Evolutionary conservation across 2,797 vertebrate genomes (phyloP).

Genomic region (Echeneis naucrates): DNA sequence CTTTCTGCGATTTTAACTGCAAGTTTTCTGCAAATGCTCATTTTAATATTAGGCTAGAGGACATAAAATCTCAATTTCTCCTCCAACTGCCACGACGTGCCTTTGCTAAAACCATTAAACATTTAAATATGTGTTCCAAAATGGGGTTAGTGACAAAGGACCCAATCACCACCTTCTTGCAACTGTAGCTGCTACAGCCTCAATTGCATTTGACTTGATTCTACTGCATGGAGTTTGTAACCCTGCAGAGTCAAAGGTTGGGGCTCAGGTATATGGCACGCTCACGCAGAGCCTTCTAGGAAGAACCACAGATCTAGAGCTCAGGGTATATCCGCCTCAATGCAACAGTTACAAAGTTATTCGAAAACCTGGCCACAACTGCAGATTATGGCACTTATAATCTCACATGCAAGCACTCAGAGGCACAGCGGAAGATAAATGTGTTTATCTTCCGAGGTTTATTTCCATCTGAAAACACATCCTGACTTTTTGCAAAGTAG

Average conservation of each 20-base stretch:
- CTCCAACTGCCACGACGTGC: neutral
- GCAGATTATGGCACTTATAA: constrained; percentile 55
- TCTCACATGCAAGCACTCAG: constrained; percentile 24
- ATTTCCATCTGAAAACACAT: constrained; percentile 32
- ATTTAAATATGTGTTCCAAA: neutral
- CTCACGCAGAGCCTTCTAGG: constrained; percentile 79
- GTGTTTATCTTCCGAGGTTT: constrained; percentile 15
- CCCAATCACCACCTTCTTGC: constrained; percentile 17
- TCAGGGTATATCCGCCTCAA: constrained; percentile 73
- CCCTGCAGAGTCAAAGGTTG: constrained; percentile 46
- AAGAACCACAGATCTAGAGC: constrained; percentile 83
- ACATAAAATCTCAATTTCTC: neutral
- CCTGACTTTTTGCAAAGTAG: neutral
- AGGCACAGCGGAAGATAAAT: constrained; percentile 34
- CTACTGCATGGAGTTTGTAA: constrained; percentile 38
- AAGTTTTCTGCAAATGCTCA: neutral
- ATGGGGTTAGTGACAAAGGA: constrained; percentile 8
- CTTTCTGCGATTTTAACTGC: neutral
- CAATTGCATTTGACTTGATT: constrained; percentile 34
- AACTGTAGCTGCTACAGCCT: constrained; percentile 26
- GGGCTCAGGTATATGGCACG: constrained; percentile 25
- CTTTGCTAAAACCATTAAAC: neutral
- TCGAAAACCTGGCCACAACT: constrained; percentile 79
- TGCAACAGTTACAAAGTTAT: constrained; percentile 64
- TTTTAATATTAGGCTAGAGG: neutral